Evolutionary conservation across 2,888 invertebrate species (phyloP).

Genomic region (Tubiluchus corallicola): DNA sequence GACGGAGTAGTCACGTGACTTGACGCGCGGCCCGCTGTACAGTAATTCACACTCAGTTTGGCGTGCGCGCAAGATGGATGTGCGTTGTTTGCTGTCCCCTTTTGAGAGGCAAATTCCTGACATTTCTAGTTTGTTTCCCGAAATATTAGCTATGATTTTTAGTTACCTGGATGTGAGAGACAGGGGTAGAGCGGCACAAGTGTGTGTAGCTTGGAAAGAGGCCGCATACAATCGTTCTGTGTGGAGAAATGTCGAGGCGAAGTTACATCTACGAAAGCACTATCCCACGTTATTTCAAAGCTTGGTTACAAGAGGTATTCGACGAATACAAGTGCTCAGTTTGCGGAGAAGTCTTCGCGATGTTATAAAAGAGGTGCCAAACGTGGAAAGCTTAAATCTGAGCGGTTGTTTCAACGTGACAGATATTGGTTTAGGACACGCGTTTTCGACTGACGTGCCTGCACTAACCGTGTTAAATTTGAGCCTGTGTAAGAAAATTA

Average conservation of each 20-base stretch:
- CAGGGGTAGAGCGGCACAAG: constrained; percentile 73
- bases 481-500: constrained; percentile 81
- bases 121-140: constrained; percentile 73
- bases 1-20: no score
- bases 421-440: constrained; percentile 61
- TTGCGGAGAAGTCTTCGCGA: constrained; percentile 61
- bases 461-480: constrained; percentile 61
- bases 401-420: constrained; percentile 86
- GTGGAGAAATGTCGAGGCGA: constrained; percentile 83
- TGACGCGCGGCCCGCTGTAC: no score
- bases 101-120: constrained; percentile 29
- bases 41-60: no score
- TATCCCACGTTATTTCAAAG: constrained; percentile 67
- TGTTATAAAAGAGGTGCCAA: constrained; percentile 63
- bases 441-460: constrained; percentile 52
- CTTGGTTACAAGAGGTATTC: constrained; percentile 66
- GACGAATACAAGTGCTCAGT: constrained; percentile 70
- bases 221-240: constrained; percentile 79
- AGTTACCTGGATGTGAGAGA: constrained; percentile 68
- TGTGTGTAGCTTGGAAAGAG: constrained; percentile 61
- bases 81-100: no score
- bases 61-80: no score
- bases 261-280: constrained; percentile 57
- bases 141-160: constrained; percentile 77
- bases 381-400: constrained; percentile 65